Percentiles rank a stretch among this genome's conserved stretches.
Evolutionary conservation across 2,797 vertebrate genomes (phyloP).

Genomic region (Syngnathus rostellatus): DNA sequence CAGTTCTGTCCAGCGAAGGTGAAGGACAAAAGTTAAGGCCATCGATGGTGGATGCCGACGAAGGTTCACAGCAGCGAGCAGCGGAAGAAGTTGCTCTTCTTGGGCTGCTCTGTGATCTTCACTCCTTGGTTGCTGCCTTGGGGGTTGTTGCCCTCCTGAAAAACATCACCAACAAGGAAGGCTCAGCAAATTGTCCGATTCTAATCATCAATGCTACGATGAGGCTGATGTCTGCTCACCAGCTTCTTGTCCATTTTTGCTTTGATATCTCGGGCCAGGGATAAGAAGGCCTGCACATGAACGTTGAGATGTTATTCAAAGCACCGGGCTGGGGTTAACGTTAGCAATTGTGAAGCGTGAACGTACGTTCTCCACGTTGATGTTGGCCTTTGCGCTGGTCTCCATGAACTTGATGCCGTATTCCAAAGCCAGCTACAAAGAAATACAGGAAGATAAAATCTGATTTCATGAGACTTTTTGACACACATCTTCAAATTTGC

Average conservation of each 20-base stretch:
- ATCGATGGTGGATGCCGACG: slow-evolving; percentile 52
- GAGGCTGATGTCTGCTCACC: slow-evolving; percentile 68
- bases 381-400: slow-evolving; percentile 96
- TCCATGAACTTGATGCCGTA: slow-evolving; percentile 99
- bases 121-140: slow-evolving; percentile 90
- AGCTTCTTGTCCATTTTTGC: slow-evolving; percentile 98
- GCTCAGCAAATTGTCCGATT: not conserved
- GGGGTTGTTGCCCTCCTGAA: slow-evolving; percentile 92
- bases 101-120: slow-evolving; percentile 88
- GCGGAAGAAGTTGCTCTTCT: slow-evolving; percentile 96
- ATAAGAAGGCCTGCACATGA: slow-evolving; percentile 82
- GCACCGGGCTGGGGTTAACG: not conserved
- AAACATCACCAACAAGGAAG: not conserved
- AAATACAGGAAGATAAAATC: not conserved
- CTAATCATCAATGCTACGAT: not conserved
- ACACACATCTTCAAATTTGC: no score
- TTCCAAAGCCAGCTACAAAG: slow-evolving; percentile 80
- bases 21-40: slow-evolving; percentile 69
- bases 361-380: slow-evolving; percentile 97
- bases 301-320: not conserved
- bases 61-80: slow-evolving; percentile 85
- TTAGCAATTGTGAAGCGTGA: not conserved
- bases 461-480: not conserved
- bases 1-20: slow-evolving; percentile 66
- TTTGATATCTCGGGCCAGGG: slow-evolving; percentile 97